Evolutionary conservation across 2,797 vertebrate genomes (phyloP).

Genomic region (Pipistrellus pipistrellus): DNA sequence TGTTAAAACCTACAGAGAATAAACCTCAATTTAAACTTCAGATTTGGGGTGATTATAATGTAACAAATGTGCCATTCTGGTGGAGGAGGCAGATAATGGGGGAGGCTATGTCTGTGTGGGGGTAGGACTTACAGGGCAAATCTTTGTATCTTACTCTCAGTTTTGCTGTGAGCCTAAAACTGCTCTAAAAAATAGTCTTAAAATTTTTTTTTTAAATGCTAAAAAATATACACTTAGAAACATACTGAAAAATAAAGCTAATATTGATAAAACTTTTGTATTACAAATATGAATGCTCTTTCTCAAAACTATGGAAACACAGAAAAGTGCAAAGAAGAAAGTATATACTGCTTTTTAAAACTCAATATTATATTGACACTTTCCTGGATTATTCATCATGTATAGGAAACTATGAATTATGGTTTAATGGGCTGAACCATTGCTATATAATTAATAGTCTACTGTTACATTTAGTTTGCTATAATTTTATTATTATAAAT

Average conservation of each 20-base stretch:
- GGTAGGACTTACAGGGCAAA: background rate
- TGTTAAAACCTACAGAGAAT: background rate
- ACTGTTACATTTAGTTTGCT: background rate
- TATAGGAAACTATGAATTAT: constrained; percentile 3
- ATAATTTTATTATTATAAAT: background rate
- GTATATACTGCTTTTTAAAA: constrained; percentile 19
- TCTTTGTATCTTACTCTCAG: background rate
- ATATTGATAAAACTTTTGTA: background rate
- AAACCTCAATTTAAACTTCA: background rate
- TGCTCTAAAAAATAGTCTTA: background rate
- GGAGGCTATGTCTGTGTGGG: background rate
- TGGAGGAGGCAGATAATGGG: background rate
- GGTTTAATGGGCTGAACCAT: background rate
- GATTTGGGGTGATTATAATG: background rate
- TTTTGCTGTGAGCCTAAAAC: background rate
- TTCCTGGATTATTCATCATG: constrained; percentile 20
- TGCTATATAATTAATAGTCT: background rate
- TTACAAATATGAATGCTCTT: background rate
- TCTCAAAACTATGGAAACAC: constrained; percentile 46
- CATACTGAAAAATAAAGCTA: constrained; percentile 11
- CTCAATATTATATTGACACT: constrained; percentile 14
- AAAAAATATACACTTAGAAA: background rate
- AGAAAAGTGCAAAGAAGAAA: constrained; percentile 24
- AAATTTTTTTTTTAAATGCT: background rate
- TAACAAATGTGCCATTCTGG: background rate